Evolutionary conservation across 1,140 invertebrate genomes (phyloP).

Genomic region (Drosophila grimshawi): DNA sequence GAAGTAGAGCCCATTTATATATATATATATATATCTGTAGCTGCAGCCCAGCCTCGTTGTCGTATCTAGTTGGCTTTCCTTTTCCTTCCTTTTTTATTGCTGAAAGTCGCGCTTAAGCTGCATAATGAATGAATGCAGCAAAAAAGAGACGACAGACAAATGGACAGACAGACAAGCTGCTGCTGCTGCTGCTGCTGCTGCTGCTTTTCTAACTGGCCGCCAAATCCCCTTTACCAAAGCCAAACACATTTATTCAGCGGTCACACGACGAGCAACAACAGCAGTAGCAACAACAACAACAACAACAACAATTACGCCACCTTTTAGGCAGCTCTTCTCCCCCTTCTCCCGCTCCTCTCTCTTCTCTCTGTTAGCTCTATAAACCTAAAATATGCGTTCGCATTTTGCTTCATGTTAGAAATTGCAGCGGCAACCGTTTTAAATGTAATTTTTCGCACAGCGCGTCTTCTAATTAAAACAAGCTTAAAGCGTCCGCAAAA

Average conservation of each 20-base stretch:
- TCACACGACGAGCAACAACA: slow-evolving; percentile 33
- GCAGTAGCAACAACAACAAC: slow-evolving; percentile 7
- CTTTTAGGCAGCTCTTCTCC: neutral
- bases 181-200: slow-evolving; percentile 31
- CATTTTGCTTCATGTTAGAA: slow-evolving; percentile 36
- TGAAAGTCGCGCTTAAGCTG: slow-evolving; percentile 67
- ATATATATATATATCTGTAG: neutral
- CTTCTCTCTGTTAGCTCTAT: slow-evolving; percentile 16
- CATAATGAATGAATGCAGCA: slow-evolving; percentile 81
- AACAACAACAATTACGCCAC: slow-evolving; percentile 4
- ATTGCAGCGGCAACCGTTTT: slow-evolving; percentile 48
- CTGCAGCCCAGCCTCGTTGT: slow-evolving; percentile 16
- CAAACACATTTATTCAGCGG: slow-evolving; percentile 82
- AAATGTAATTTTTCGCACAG: slow-evolving; percentile 76
- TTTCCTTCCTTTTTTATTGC: slow-evolving; percentile 6
- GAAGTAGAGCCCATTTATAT: slow-evolving; percentile 42
- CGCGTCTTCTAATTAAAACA: slow-evolving; percentile 81
- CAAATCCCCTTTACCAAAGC: slow-evolving; percentile 78
- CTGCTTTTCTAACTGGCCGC: slow-evolving; percentile 50
- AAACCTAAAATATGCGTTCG: slow-evolving; percentile 80
- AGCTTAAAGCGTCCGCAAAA: slow-evolving; percentile 73
- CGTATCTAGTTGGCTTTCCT: neutral
- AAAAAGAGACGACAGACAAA: slow-evolving; percentile 8
- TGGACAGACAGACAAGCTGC: slow-evolving; percentile 35
- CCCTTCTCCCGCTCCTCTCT: neutral